Base-by-base conservation (phyloP, 2,113 vertebrate species). In the Rallus limicola region DNA sequence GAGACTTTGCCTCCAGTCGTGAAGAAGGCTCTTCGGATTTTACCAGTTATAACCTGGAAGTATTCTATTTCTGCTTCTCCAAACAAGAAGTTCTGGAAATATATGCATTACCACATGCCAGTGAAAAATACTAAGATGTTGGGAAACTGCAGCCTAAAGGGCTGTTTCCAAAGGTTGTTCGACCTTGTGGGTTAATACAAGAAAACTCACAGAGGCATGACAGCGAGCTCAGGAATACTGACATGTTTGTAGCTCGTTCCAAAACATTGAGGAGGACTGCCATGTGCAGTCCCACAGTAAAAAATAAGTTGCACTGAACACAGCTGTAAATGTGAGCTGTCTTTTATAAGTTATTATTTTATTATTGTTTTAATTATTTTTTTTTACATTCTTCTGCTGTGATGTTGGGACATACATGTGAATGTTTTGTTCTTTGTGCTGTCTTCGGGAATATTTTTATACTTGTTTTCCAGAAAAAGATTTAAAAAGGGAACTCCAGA, bases 31-130 rank as follows among this genome's bases (percentile, higher is more conserved):
- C 95, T 99, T 72, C 97, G 96, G 60, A 98, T 99, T 78, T 97
- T 99, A 16, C 99, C 99, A 17, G 56, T 95, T 0, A 1, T 99
- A 88, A 76, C 97, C 3, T 99, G 98, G 98, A 98, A 90, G 76
- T 78, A 97, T 40, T 97, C 93, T 10, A 56, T 93, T 65, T 96
- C 98, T 33, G 40, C 62, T 19, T 82, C 70, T 76, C 67, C 96
- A 17, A 88, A 92, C 70, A 97, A 97, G 44, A 96, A 96, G 8
- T 99, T 99, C 96, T 99, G 99, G 99, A 98, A 90, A 50, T 96
- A 97, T 31, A 82, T 99, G 42, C 95, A 33, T 55, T 98, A 98
- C 84, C 95, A 97, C 24, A 98, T 99, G 98, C 99, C 99, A 33
- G 28, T 97, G 53, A 98, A 97, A 83, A 94, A 53, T 64, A 55